A percentile compares a stretch with the other conserved stretches of the same genome.
Conservation (phyloP, 2,113 vertebrate genomes). For the Geococcyx californianus region DNA sequence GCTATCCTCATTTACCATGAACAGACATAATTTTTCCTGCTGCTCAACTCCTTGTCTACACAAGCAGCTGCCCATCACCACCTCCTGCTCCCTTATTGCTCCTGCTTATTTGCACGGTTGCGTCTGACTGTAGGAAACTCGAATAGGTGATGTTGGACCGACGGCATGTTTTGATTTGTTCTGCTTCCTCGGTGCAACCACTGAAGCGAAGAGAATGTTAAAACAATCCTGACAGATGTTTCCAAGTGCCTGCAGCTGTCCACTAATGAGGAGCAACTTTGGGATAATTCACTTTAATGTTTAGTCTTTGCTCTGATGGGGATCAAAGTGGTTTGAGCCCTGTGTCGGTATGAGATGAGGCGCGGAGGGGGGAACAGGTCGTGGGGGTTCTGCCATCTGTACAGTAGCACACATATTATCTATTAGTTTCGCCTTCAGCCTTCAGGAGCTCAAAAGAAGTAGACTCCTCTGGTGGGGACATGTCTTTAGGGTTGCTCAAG, state of each 20-base stretch:
- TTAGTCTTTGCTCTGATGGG: constrained; percentile 14
- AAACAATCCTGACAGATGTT: constrained; percentile 58
- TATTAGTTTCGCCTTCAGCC: not conserved
- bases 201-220: not conserved
- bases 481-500: not conserved
- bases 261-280: constrained; percentile 69
- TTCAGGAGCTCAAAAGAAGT: not conserved
- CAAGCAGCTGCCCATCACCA: not conserved
- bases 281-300: constrained; percentile 65
- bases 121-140: accelerated
- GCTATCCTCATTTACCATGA: not conserved
- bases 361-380: not conserved
- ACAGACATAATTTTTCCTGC: not conserved
- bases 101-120: not conserved
- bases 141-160: not conserved
- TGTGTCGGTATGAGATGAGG: not conserved
- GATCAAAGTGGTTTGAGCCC: constrained; percentile 1
- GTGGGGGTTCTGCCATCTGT: not conserved
- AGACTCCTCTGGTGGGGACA: not conserved
- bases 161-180: not conserved
- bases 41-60: not conserved
- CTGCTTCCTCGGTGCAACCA: not conserved
- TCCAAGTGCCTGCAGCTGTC: constrained; percentile 67
- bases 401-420: not conserved
- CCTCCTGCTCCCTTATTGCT: not conserved